Base-by-base conservation (phyloP, 2,888 invertebrate species). In the Gibbula magus region DNA sequence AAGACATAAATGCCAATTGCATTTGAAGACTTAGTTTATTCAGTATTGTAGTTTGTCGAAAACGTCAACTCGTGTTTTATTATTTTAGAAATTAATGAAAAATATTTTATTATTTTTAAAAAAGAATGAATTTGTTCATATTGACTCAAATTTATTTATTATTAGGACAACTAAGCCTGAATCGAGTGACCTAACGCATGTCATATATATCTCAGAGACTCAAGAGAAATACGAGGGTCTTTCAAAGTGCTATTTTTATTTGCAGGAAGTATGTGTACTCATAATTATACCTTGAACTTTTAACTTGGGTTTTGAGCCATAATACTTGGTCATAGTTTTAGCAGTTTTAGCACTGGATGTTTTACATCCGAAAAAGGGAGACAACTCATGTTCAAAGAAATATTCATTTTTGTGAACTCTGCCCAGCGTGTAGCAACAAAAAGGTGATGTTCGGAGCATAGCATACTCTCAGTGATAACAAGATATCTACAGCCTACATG, bases 211-310 rank as follows among this genome's bases (percentile, higher is more conserved):
- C 29, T 16, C 8, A 5, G 5, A 29, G 61, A 29, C 29, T 4
- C 22, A 13, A 25, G 29, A 25, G 25, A 61, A 29, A 29, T 29
- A 25, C 61, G 18, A 29, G 29, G 61, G 29, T 61, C 61, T 61
- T 61, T 61, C 61, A 61, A 61, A 61, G 61, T 61, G 61, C 61
- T 61, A 61, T 16, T 61, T 61, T 61, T 61, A 61, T 61, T 25
- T 61, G 29, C 61, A 22, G 61, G 29, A 25, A 61, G 8, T 61
- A 18, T 29, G 29, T 61, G 29, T 61, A 61, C 61, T 61, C 61
- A 61, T 61, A 61, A 61, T 61, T 61, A 61, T 61, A 61, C 61
- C 25, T 29, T 61, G 61, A 61, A 61, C 61, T 61, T 61, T 61
- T 61, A 61, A 29, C 61, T 29, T 61, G 61, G 61, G 61, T 25